phyloP scores from a whole-genome alignment of 2,797 vertebrate species.

The Tapera naevia region DNA sequence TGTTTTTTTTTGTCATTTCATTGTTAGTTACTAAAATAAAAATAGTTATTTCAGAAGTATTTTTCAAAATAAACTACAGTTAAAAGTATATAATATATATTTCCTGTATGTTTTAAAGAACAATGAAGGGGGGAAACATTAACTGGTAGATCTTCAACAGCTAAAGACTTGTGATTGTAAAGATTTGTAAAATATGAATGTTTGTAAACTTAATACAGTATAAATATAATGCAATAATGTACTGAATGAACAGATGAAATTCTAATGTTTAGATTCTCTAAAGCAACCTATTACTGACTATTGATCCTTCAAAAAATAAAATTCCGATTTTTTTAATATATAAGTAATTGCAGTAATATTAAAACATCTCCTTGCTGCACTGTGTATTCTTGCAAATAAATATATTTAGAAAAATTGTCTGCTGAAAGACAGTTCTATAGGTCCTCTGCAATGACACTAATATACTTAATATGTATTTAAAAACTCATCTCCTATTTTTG shows the following conservation, averaged over 20 bases:
- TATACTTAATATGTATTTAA: not conserved
- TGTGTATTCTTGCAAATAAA: not conserved
- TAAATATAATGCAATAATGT: not conserved
- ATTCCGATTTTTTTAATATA: not conserved
- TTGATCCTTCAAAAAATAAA: not conserved
- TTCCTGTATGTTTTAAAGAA: not conserved
- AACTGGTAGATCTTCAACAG: not conserved
- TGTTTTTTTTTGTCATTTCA: not conserved
- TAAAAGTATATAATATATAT: not conserved
- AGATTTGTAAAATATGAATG: not conserved
- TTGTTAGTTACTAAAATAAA: not conserved
- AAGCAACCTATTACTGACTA: not conserved
- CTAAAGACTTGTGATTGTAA: not conserved
- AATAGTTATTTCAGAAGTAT: not conserved
- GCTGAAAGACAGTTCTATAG: not conserved
- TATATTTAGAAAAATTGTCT: too few species aligned
- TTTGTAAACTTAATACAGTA: not conserved
- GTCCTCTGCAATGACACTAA: not conserved
- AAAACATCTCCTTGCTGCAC: not conserved
- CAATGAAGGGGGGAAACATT: not conserved
- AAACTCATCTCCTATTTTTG: not conserved
- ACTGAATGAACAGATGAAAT: not conserved
- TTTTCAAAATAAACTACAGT: not conserved
- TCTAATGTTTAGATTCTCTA: not conserved
- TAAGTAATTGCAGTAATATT: not conserved